Evolutionary conservation across 2,888 invertebrate species (phyloP), one percentile per base, ranked within the genome.

Genomic region (Antheraea assamensis): DNA sequence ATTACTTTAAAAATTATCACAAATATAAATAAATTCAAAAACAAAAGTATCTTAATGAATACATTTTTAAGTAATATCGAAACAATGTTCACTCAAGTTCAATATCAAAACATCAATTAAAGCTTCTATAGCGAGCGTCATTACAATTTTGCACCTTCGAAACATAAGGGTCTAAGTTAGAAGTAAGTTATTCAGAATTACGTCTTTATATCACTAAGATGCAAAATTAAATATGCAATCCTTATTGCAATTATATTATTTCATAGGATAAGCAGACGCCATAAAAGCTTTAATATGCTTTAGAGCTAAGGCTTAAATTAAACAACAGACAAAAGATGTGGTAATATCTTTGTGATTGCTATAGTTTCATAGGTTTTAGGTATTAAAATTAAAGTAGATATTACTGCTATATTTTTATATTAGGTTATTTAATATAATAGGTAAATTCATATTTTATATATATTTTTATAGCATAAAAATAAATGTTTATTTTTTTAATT

Each of bases 241-340:
- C 27, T 30, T 17, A 30, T 30, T 64, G 17, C 61, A 31, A 35
- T 68, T 21, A 68, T 35, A 68, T 35, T 72, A 58, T 35, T 31
- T 71, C 78, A 74, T 75, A 76, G 76, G 83, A 80, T 76, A 83
- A 88, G 86, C 86, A 82, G 80, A 83, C 88, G 88, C 85, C 83
- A 87, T 89, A 90, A 90, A 91, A 92, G 88, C 91, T 91, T 91
- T 86, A 79, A 68, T 35, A 35, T 68, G 35, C 68, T 31, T 66
- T 35, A 2, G n/a, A 68, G 68, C n/a, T 75, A 76, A 77, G 27
- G 27, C 78, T 75, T 78, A 71, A 35, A 35, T 21, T 35, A 68
- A 35, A 68, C 35, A 68, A 68, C 21, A 68, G 68, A 31, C n/a
- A 68, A 68, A 68, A 35, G 35, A 10, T 68, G 68, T 68, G 35